Evolutionary conservation across 2,797 vertebrate species (phyloP), one percentile per base, ranked within the genome.

Genomic region (Threskiornis aethiopicus): DNA sequence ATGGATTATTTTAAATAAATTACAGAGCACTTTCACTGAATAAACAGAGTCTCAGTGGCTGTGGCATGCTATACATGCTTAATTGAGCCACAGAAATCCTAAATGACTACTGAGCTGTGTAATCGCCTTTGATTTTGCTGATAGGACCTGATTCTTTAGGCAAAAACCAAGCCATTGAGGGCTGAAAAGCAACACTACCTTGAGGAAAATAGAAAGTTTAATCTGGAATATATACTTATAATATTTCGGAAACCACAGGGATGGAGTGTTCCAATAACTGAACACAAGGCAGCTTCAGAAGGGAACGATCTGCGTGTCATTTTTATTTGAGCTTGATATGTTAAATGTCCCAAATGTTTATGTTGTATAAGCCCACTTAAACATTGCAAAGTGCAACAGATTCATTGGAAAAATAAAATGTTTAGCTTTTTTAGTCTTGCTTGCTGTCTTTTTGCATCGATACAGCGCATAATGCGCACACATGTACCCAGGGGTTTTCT

Each of bases 1-100:
- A 99, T 99, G 99, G 99, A 99, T 99, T 99, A 99, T 99, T 99
- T 99, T 98, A 99, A 99, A 99, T 99, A 99, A 99, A 99, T 99
- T 99, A 99, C 99, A 99, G 99, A 99, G 99, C 99, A 99, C 99
- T 99, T 99, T 99, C 98, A 97, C 98, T 99, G 99, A 99, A 99
- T 99, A 99, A 99, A 99, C 99, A 99, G 99, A 99, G 99, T 98
- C 99, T 99, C 98, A 97, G 98, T 98, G 99, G 98, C 99, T 99
- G 99, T 98, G 98, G 99, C 98, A 98, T 97, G 98, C 98, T 97
- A 98, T 98, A 98, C 98, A 99, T 98, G 98, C 98, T 99, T 99
- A 98, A 99, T 98, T 98, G 98, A 98, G 98, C 99, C 99, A 96
- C 99, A 99, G 99, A 99, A 99, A 99, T 99, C 98, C 98, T 98